Evolutionary conservation across 2,888 invertebrate genomes (phyloP).

Genomic region (Chloroclystis v-ata): DNA sequence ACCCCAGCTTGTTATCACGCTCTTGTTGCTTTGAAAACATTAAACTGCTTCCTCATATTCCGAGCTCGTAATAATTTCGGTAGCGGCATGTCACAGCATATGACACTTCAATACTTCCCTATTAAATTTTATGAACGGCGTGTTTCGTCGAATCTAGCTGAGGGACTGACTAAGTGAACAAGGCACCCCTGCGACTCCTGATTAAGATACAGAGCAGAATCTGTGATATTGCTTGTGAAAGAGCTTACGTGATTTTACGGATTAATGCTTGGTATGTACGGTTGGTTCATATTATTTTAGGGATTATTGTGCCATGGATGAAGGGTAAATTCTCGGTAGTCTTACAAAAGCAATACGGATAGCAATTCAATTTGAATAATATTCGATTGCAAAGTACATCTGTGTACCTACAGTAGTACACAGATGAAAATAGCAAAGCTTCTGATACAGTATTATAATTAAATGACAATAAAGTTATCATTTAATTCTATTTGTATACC

Average conservation of each 20-base stretch:
- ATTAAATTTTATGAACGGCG: conserved; percentile 18
- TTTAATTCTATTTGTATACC: no score
- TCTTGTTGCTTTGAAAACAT: conserved; percentile 45
- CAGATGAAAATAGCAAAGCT: no score
- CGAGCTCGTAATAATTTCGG: conserved; percentile 34
- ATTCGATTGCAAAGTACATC: no score
- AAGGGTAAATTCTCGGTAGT: neutral
- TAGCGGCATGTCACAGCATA: conserved; percentile 38
- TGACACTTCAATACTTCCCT: conserved; percentile 27
- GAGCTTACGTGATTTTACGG: conserved; percentile 2
- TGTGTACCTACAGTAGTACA: no score
- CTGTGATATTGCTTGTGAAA: conserved; percentile 6
- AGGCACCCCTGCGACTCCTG: conserved; percentile 8
- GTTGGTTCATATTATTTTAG: neutral
- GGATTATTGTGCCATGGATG: neutral
- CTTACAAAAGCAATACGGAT: no score
- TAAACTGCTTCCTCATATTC: conserved; percentile 26
- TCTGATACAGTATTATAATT: no score
- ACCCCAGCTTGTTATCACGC: conserved; percentile 47
- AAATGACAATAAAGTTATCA: no score
- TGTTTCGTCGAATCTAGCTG: conserved; percentile 12
- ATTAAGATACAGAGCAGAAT: conserved; percentile 3
- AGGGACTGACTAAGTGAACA: conserved; percentile 18
- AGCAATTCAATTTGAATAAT: no score
- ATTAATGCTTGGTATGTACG: neutral